phyloP scores from a whole-genome alignment of 2,888 invertebrate genomes.

The Drosophila mettleri region DNA sequence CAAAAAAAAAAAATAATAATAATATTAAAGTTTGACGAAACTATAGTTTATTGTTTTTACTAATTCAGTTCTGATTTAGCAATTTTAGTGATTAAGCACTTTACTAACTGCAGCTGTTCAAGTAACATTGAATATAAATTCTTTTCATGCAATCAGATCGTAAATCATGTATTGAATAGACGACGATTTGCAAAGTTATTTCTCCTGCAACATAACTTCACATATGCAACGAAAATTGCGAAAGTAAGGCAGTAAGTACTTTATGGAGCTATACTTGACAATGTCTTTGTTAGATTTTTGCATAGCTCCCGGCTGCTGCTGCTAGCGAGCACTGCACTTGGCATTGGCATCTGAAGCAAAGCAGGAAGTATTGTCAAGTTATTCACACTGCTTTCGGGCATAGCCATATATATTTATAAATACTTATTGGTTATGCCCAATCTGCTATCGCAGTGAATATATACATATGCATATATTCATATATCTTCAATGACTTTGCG shows the following conservation, averaged over 20 bases:
- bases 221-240: not conserved
- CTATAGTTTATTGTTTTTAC: not conserved
- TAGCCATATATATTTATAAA: slow-evolving; percentile 24
- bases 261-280: not conserved
- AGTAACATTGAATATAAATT: not conserved
- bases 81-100: not conserved
- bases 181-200: not conserved
- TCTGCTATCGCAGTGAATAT: slow-evolving; percentile 24
- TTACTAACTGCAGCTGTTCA: too few relatives aligned
- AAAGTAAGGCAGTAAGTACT: not conserved
- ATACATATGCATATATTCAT: slow-evolving; percentile 20
- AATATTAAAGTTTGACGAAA: not conserved
- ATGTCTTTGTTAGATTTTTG: slow-evolving; percentile 7
- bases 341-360: not conserved
- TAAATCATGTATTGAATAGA: not conserved
- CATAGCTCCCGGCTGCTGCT: slow-evolving; percentile 18
- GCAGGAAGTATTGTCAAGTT: slow-evolving; percentile 35
- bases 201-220: not conserved
- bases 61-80: not conserved
- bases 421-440: slow-evolving; percentile 40
- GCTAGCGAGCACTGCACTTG: too few relatives aligned
- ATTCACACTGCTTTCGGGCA: slow-evolving; percentile 37
- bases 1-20: not conserved
- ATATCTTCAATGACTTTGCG: slow-evolving; percentile 33
- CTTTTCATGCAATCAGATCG: not conserved